Evolutionary conservation across 1,140 invertebrate species (phyloP), one percentile per base, ranked within the genome.

Genomic region (Colletes gigas): DNA sequence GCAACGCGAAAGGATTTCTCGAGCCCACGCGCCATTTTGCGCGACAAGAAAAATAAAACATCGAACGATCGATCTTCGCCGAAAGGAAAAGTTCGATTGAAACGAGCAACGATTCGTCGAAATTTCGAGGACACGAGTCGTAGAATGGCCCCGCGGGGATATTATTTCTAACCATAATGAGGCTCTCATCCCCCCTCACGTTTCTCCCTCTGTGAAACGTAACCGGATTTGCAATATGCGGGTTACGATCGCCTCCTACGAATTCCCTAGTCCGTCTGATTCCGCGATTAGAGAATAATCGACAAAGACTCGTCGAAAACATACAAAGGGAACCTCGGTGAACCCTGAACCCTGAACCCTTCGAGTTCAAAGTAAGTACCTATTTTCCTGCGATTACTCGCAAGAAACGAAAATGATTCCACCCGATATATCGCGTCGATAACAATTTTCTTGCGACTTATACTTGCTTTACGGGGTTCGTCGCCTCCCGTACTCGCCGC

Each of bases 91-190:
- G 30, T 30, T 2, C 2, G 30, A 30, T 30, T 30, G 30, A 30
- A 30, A 30, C 30, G 30, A 30, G 30, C 2, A 30, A 30, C 30
- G 30, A 30, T 30, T 2, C 1, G 30, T 30, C 30, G 30, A 30
- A 30, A 30, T 30, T 30, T 30, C 30, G 30, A 30, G 30, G 30
- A 30, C 30, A 30, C 30, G 44, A 47, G n/a, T 78, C 52, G 15
- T 41, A 17, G 74, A 71, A 44, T 30, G 52, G 71, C 72, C 78
- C 78, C 59, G 21, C 15, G 78, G 71, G 78, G 54, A 74, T 74
- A 80, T 80, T 80, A 80, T 80, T 80, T 75, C 78, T 59, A 17
- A 60, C 72, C 78, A 52, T 80, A 80, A 80, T 75, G 71, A 80
- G 52, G 9, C 30, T 44, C 71, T 75, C 30, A 30, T 30, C 30